Percentiles rank a stretch among this genome's conserved stretches.
Conservation (phyloP, 2,888 invertebrate genomes). For the Palloptera scutellata region DNA sequence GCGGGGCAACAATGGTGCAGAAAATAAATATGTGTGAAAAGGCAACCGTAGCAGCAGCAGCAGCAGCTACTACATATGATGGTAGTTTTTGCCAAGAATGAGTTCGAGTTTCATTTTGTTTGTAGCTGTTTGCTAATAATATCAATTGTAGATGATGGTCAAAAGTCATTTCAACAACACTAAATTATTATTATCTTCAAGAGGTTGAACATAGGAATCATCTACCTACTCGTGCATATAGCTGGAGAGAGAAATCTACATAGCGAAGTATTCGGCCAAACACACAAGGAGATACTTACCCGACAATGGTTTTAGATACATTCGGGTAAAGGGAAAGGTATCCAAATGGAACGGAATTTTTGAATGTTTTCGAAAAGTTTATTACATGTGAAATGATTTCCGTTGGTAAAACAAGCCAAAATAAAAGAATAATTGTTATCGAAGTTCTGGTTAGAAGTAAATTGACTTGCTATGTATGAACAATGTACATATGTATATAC, state of each 20-base stretch:
- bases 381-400: slow-evolving; percentile 42
- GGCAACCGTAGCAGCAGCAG: slow-evolving; percentile 24
- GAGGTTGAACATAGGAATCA: slow-evolving; percentile 60
- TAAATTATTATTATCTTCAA: slow-evolving; percentile 67
- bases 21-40: slow-evolving; percentile 36
- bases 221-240: too few species aligned
- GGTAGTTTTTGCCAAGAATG: neutral
- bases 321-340: slow-evolving; percentile 1
- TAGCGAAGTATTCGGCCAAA: too few species aligned
- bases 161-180: slow-evolving; percentile 66
- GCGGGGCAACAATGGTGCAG: slow-evolving; percentile 19
- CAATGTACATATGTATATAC: too few species aligned
- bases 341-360: slow-evolving; percentile 19
- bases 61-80: slow-evolving; percentile 17
- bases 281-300: neutral
- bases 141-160: slow-evolving; percentile 65
- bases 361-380: slow-evolving; percentile 39
- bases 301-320: too few species aligned
- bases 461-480: too few species aligned
- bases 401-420: slow-evolving; percentile 20
- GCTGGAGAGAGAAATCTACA: too few species aligned
- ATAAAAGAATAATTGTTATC: too few species aligned
- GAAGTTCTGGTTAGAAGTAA: too few species aligned
- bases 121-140: slow-evolving; percentile 47
- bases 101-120: neutral